A percentile compares a stretch with the other conserved stretches of the same genome.
These are phyloP conservation scores for Calonectris borealis DNA, from an alignment of 2,113 vertebrate species.

Conservation along the genomic window DNA sequence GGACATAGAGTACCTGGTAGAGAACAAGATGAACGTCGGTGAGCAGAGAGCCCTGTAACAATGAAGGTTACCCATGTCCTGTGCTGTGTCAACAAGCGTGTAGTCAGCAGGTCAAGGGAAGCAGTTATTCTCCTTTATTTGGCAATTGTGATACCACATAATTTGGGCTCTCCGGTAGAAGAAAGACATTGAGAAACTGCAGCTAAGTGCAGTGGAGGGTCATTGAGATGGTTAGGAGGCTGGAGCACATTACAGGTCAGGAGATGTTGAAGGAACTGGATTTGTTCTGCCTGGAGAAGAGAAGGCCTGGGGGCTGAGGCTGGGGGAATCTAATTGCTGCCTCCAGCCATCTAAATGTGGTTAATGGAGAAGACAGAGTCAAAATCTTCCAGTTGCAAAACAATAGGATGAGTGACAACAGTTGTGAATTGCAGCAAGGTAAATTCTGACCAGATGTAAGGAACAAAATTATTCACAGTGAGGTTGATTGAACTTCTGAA, in stretches of 20 bases:
- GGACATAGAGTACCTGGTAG: background rate
- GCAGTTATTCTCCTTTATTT: background rate
- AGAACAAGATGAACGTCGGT: background rate
- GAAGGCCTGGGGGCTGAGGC: background rate
- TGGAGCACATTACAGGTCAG: background rate
- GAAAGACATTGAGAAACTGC: background rate
- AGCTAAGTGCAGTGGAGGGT: background rate
- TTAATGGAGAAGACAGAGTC: background rate
- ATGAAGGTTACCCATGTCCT: background rate
- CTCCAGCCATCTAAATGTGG: background rate
- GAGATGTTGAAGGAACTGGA: background rate
- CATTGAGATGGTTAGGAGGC: background rate
- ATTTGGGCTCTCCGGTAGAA: background rate
- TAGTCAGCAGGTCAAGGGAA: background rate
- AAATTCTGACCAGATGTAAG: background rate
- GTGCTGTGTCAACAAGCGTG: background rate
- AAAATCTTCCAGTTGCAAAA: background rate
- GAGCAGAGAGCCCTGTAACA: background rate
- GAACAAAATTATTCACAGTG: background rate
- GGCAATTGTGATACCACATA: background rate
- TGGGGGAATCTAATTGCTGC: background rate
- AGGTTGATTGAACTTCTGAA: background rate
- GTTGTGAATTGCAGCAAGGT: background rate
- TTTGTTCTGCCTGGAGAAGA: background rate
- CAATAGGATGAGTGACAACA: background rate